Evolutionary conservation across 2,113 vertebrate genomes (phyloP).

Genomic region (Merops nubicus): DNA sequence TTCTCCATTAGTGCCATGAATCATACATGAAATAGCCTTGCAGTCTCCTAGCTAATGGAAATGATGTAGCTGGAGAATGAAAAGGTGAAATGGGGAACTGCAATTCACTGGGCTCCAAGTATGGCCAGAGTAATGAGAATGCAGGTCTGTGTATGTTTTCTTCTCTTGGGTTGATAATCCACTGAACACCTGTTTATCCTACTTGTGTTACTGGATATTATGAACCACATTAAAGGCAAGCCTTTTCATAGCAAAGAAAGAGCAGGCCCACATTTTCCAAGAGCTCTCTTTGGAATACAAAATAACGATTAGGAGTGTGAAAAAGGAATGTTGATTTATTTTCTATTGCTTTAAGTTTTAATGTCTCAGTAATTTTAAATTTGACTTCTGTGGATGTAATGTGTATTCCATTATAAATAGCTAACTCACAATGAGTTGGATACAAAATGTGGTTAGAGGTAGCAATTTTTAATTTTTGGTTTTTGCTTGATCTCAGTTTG

Average conservation of each 20-base stretch:
- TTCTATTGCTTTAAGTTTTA: not conserved
- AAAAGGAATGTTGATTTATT: not conserved
- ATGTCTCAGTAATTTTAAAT: not conserved
- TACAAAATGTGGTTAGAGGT: not conserved
- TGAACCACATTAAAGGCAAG: not conserved
- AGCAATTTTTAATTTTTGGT: not conserved
- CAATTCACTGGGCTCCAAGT: not conserved
- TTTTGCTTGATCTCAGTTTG: not conserved
- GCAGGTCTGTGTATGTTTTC: not conserved
- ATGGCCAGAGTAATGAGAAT: not conserved
- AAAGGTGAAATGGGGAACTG: not conserved
- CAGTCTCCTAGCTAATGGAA: constrained; percentile 31
- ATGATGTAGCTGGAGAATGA: not conserved
- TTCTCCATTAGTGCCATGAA: constrained; percentile 32
- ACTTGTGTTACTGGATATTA: accelerated
- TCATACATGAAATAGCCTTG: not conserved
- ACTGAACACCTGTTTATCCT: not conserved
- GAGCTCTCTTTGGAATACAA: not conserved
- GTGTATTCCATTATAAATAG: not conserved
- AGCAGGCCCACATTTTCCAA: not conserved
- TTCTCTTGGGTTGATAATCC: not conserved
- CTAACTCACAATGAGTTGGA: not conserved
- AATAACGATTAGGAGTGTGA: not conserved
- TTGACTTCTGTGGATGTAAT: not conserved
- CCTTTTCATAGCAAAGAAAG: not conserved